These are phyloP conservation scores for Camponotus pennsylvanicus DNA, from an alignment of 1,140 invertebrate species.

Conservation along the genomic window DNA sequence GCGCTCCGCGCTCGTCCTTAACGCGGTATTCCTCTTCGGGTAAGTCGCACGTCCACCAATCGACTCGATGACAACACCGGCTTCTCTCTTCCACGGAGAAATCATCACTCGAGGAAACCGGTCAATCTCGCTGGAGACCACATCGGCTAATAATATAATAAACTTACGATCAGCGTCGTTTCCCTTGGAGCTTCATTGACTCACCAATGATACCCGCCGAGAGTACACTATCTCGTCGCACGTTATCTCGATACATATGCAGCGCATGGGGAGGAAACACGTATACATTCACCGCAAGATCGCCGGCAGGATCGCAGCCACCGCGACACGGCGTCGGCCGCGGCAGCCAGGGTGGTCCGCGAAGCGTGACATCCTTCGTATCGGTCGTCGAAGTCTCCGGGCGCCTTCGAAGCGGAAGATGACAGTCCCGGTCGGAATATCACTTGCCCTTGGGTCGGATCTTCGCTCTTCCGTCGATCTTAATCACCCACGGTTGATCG, in stretches of 20 bases:
- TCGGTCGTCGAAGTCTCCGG: constrained; percentile 78
- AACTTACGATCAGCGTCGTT: constrained; percentile 22
- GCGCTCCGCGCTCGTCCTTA: constrained; percentile 1
- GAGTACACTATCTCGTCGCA: constrained; percentile 2
- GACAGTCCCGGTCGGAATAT: constrained; percentile 6
- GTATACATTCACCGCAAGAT: constrained; percentile 55
- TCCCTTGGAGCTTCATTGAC: constrained; percentile 44
- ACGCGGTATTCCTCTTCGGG: not conserved
- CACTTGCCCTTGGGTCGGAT: not conserved
- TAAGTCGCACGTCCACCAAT: constrained; percentile 38
- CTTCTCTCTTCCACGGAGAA: not conserved
- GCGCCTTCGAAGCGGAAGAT: not conserved
- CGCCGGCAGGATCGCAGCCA: constrained; percentile 65
- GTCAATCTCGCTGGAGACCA: constrained; percentile 6
- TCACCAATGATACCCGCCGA: constrained; percentile 29
- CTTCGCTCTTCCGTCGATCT: not conserved
- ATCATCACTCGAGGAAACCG: constrained; percentile 54
- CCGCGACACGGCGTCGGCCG: constrained; percentile 71
- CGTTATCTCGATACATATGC: not conserved
- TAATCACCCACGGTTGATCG: not conserved
- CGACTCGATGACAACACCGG: constrained; percentile 2
- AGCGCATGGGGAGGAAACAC: not conserved
- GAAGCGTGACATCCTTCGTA: constrained; percentile 76
- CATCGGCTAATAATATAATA: not conserved
- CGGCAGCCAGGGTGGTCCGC: constrained; percentile 75